These are phyloP conservation scores for Euphydryas editha DNA, from an alignment of 2,888 invertebrate genomes.

Conservation along the genomic window DNA sequence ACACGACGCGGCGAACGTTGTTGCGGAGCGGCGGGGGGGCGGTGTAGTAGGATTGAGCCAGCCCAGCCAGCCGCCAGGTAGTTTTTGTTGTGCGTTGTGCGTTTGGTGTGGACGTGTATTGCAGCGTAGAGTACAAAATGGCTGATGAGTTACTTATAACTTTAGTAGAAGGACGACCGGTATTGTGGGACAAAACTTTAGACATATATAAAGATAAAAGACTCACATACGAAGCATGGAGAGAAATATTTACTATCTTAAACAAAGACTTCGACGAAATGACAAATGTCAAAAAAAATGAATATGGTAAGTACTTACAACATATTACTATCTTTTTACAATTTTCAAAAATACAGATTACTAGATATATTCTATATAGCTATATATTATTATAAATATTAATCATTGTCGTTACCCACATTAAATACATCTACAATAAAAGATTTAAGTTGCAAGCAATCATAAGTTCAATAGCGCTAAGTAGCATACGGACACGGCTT, in stretches of 20 bases:
- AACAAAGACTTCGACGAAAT: conserved; percentile 1
- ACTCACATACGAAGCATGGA: neutral
- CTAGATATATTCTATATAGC: no score
- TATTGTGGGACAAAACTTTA: neutral
- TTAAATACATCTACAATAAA: no score
- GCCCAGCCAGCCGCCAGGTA: neutral
- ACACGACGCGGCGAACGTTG: conserved; percentile 1
- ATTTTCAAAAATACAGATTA: neutral
- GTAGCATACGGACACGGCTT: no score
- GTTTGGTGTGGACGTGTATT: conserved; percentile 1
- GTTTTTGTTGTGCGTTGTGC: neutral
- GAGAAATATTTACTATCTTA: neutral
- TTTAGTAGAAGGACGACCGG: conserved; percentile 1
- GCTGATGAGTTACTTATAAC: conserved; percentile 1
- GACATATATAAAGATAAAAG: neutral
- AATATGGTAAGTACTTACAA: neutral
- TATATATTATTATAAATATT: no score
- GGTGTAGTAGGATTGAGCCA: neutral
- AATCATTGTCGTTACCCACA: no score
- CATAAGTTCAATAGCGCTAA: no score
- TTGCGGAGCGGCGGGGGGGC: neutral
- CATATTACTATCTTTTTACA: neutral
- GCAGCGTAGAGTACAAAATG: neutral
- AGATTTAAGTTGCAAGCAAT: no score
- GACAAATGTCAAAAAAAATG: conserved; percentile 1